phyloP scores from a whole-genome alignment of 2,888 invertebrate genomes.

The Eilema sororculum region DNA sequence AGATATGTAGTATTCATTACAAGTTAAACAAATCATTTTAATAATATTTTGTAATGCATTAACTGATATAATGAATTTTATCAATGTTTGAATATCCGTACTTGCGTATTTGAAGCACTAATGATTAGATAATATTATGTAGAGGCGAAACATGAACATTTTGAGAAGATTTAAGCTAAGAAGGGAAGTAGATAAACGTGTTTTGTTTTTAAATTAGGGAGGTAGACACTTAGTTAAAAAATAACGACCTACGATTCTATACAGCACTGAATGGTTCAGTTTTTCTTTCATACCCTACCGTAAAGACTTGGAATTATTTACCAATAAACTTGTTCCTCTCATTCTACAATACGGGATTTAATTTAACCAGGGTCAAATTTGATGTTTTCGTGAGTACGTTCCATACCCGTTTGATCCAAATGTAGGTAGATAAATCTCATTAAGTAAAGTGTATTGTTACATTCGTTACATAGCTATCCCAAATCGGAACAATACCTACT shows the following conservation, averaged over 20 bases:
- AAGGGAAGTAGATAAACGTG: not conserved
- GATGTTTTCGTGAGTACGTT: not conserved
- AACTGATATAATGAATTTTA: not conserved
- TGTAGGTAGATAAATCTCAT: not conserved
- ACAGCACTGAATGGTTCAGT: too few species aligned
- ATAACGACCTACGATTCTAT: too few species aligned
- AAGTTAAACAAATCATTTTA: not conserved
- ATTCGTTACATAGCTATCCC: constrained; percentile 29
- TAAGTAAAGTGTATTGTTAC: not conserved
- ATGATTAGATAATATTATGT: not conserved
- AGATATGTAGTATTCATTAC: not conserved
- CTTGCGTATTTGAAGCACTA: not conserved
- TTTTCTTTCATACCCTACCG: not conserved
- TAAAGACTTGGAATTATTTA: not conserved
- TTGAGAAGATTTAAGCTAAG: too few species aligned
- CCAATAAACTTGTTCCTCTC: not conserved
- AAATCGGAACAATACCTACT: constrained; percentile 39
- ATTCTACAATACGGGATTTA: too few species aligned
- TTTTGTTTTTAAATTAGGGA: too few species aligned
- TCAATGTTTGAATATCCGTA: not conserved
- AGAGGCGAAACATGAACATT: not conserved
- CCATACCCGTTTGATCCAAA: not conserved
- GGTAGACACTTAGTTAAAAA: too few species aligned
- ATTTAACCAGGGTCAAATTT: too few species aligned
- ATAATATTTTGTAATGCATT: not conserved